Conservation (phyloP, 2,113 vertebrate species). For the Meleagris gallopavo region DNA sequence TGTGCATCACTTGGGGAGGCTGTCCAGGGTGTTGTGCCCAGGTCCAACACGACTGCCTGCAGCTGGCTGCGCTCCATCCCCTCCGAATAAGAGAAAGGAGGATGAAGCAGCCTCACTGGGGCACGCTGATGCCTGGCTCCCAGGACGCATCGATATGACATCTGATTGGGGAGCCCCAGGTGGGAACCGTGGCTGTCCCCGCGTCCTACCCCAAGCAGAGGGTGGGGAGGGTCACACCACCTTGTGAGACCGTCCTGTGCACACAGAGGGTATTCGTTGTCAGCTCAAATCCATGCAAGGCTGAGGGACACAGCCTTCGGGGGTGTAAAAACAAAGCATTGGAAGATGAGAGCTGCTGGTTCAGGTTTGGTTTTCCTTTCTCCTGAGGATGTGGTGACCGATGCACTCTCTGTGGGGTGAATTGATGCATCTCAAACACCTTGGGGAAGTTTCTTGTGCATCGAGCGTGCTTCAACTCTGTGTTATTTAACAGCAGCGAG, state of each 20-base stretch:
- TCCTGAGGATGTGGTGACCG: not conserved
- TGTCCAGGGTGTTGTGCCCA: too few relatives aligned
- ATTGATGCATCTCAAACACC: not conserved
- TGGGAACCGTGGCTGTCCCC: not conserved
- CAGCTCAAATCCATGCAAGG: not conserved
- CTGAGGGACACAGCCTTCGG: not conserved
- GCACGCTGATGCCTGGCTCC: too few relatives aligned
- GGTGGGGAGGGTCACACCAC: not conserved
- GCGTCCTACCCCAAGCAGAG: not conserved
- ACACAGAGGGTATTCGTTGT: too few relatives aligned
- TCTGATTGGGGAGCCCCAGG: not conserved
- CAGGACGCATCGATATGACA: too few relatives aligned
- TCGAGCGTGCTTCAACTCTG: fast-evolving
- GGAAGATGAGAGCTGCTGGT: not conserved
- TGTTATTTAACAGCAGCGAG: not conserved
- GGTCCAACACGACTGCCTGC: too few relatives aligned
- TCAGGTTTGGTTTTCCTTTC: not conserved
- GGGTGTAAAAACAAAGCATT: not conserved
- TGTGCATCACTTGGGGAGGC: too few relatives aligned
- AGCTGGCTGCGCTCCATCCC: too few relatives aligned
- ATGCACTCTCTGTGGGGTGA: not conserved
- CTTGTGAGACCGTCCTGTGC: not conserved
- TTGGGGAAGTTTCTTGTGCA: not conserved
- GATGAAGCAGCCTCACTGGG: too few relatives aligned
- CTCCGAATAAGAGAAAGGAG: too few relatives aligned